Percentiles rank a stretch among this genome's conserved stretches.
Evolutionary conservation across 1,140 invertebrate genomes (phyloP).

Genomic region (Ganaspis sp.): DNA sequence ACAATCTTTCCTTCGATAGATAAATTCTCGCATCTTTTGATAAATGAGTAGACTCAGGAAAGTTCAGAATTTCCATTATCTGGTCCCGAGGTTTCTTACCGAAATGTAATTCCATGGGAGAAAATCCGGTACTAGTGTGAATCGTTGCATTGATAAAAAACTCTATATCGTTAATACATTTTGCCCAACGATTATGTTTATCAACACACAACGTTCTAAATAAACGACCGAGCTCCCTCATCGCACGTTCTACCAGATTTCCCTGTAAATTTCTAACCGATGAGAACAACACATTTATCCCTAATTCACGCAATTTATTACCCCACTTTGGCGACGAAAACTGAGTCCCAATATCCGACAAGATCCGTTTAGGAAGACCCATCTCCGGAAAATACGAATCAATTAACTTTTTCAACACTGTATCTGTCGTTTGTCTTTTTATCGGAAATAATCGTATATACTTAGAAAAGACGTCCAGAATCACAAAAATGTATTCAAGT

Average conservation of each 20-base stretch:
- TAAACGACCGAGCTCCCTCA: constrained; percentile 57
- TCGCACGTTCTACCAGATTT: constrained; percentile 59
- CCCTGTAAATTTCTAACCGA: constrained; percentile 57
- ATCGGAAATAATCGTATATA: constrained; percentile 58
- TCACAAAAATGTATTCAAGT: constrained; percentile 54
- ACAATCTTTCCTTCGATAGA: too few species aligned
- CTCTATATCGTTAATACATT: too few species aligned
- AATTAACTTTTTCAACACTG: neutral
- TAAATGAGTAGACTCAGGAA: too few species aligned
- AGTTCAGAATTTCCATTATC: too few species aligned
- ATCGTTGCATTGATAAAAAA: too few species aligned
- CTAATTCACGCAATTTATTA: constrained; percentile 43
- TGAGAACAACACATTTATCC: constrained; percentile 53
- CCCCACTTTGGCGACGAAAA: constrained; percentile 48
- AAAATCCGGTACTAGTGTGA: too few species aligned
- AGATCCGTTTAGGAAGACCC: constrained; percentile 39
- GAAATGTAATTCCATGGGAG: too few species aligned
- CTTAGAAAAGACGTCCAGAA: constrained; percentile 59
- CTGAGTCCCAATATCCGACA: constrained; percentile 51
- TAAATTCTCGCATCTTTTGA: too few species aligned
- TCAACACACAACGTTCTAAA: constrained; percentile 56
- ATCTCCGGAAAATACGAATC: neutral
- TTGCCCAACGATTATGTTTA: too few species aligned
- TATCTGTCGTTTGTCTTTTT: constrained; percentile 45
- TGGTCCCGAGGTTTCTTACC: too few species aligned